A percentile compares a stretch with the other conserved stretches of the same genome.
These are phyloP conservation scores for Clepsis dumicolana DNA, from an alignment of 2,888 invertebrate genomes.

Conservation along the genomic window DNA sequence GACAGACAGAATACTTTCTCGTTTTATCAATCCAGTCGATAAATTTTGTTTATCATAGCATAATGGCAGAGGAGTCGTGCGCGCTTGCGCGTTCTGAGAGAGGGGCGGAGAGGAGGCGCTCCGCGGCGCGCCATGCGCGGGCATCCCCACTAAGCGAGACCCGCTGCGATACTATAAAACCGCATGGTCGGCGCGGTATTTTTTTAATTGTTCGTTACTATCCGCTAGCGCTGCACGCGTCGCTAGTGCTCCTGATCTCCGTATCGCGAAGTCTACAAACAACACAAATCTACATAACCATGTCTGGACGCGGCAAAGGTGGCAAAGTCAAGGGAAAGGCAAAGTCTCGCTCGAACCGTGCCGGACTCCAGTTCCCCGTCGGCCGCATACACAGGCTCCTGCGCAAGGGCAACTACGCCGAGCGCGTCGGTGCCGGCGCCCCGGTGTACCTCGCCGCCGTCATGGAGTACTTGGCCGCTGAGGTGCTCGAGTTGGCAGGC, in stretches of 20 bases:
- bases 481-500: slow-evolving; percentile 88
- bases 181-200: background rate
- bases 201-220: background rate
- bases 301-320: slow-evolving; percentile 83
- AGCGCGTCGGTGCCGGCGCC: slow-evolving; percentile 82
- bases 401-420: slow-evolving; percentile 87
- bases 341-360: slow-evolving; percentile 83
- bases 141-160: slow-evolving; percentile 2
- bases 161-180: background rate
- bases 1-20: no score
- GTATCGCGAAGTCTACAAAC: background rate
- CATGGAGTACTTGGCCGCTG: slow-evolving; percentile 89
- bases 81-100: background rate
- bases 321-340: slow-evolving; percentile 88
- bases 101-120: background rate
- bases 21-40: no score
- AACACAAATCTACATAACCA: background rate
- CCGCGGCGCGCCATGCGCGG: background rate
- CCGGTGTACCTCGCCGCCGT: slow-evolving; percentile 85
- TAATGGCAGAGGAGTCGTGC: no score
- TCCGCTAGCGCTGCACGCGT: background rate
- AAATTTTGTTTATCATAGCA: no score
- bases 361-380: slow-evolving; percentile 87
- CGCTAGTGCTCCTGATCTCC: background rate
- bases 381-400: slow-evolving; percentile 85